A percentile compares a stretch with the other conserved stretches of the same genome.
Evolutionary conservation across 2,888 invertebrate species (phyloP).

Genomic region (Teinopalpus imperialis): DNA sequence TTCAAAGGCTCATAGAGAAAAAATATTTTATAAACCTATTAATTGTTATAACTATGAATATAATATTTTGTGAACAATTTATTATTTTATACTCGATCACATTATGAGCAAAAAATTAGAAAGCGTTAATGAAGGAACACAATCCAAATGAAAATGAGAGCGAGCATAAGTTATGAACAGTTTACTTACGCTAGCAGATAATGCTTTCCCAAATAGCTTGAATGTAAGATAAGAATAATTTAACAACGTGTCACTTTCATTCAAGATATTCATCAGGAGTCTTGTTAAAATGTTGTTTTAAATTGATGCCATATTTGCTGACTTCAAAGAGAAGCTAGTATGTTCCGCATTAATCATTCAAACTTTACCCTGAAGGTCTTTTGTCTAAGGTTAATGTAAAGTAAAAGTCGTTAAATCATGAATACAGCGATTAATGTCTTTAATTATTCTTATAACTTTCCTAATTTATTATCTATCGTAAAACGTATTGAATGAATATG

Average conservation of each 20-base stretch:
- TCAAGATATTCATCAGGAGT: neutral
- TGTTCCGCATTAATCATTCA: constrained; percentile 22
- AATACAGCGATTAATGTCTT: constrained; percentile 22
- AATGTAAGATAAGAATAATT: constrained; percentile 7
- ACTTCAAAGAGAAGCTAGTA: constrained; percentile 14
- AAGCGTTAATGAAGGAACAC: too few species aligned
- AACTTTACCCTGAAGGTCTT: constrained; percentile 18
- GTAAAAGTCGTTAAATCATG: constrained; percentile 21
- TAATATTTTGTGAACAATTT: too few species aligned
- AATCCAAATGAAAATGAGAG: too few species aligned
- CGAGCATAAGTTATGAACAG: constrained; percentile 7
- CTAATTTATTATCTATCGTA: constrained; percentile 14
- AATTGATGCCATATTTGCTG: constrained; percentile 7
- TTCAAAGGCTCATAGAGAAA: too few species aligned
- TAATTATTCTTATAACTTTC: constrained; percentile 22
- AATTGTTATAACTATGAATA: too few species aligned
- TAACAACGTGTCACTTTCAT: neutral
- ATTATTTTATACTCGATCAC: too few species aligned
- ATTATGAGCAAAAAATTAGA: too few species aligned
- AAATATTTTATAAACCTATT: too few species aligned
- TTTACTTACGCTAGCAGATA: constrained; percentile 9
- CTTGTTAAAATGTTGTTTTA: constrained; percentile 16
- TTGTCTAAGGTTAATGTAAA: constrained; percentile 22
- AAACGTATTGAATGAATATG: constrained; percentile 2
- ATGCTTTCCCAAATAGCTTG: constrained; percentile 6